Evolutionary conservation across 64 coral and sea anemone species (phyloP), one percentile per base, ranked within the genome.

Genomic region (Stichodactyla helianthus): DNA sequence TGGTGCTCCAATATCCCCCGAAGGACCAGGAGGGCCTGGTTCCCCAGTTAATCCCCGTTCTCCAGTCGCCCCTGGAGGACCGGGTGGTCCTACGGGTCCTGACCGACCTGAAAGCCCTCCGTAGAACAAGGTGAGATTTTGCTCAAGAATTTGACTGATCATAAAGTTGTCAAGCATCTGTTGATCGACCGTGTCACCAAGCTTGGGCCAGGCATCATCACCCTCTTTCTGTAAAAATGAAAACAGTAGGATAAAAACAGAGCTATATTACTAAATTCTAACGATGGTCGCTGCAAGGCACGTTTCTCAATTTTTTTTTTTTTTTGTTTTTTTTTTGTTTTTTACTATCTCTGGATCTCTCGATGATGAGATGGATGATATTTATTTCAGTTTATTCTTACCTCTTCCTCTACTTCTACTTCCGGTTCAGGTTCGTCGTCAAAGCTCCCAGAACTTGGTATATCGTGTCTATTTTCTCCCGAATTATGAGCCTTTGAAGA

Each of bases 91-190:
- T 52, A 74, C 6, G 71, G 86, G 77, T 10, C 97, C 97, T 9
- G 93, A 87, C 7, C 93, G 93, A 18, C 93, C 97, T 0, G 86
- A 68, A 27, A 99, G 81, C 7, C 91, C 97, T 22, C 97, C 93
- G 61, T 95, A 99, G 61, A 99, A 99, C 28, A 99, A 83, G 0
- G 97, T 99, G 6, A 99, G 93, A 71, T 99, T 99, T 52, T 99
- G 97, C 59, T 99, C 97, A 22, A 99, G 78, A 55, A 99, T 95
- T 44, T 99, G 97, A 74, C 88, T 94, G 64, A 99, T 99, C 97
- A 99, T 99, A n/a, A 99, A 83, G 25, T 84, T 85, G 58, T 99
- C 97, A 6, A 99, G 83, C 82, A 99, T 85, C 71, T 99, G 87
- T 53, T 99, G 93, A 59, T 94, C 90, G 6, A 99, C 88, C 59